Conservation (phyloP, 2,113 vertebrate genomes). For the Ellobius talpinus region DNA sequence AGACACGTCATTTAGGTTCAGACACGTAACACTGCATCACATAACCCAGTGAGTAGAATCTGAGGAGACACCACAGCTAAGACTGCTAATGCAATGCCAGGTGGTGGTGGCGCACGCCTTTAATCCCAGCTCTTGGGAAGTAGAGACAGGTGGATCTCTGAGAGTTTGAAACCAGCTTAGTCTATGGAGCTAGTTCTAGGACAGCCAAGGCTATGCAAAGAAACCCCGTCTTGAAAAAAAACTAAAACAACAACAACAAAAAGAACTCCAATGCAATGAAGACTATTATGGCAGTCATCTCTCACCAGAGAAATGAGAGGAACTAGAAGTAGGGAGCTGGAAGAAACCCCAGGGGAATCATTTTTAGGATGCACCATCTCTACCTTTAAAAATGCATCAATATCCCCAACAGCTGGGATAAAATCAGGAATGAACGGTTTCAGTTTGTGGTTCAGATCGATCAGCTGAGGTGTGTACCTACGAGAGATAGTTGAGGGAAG, state of each 20-base stretch:
- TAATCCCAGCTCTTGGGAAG: too few relatives aligned
- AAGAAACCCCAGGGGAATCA: not conserved
- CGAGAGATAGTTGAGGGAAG: slow-evolving; percentile 18
- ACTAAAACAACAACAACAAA: not conserved
- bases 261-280: slow-evolving; percentile 41
- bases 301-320: slow-evolving; percentile 11
- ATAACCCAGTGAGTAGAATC: not conserved
- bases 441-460: slow-evolving; percentile 94
- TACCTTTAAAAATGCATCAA: slow-evolving; percentile 98
- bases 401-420: slow-evolving; percentile 98
- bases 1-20: slow-evolving; percentile 43
- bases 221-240: too few relatives aligned
- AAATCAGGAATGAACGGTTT: slow-evolving; percentile 98
- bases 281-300: not conserved
- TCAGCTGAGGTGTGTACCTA: slow-evolving; percentile 93
- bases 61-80: not conserved
- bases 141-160: too few relatives aligned
- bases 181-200: too few relatives aligned
- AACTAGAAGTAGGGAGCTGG: not conserved
- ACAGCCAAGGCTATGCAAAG: too few relatives aligned
- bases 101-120: too few relatives aligned
- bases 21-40: not conserved
- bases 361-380: not conserved
- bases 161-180: too few relatives aligned
- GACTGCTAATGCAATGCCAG: not conserved